A percentile compares a stretch with the other conserved stretches of the same genome.
Conservation (phyloP, 2,888 invertebrate genomes). For the Artemia sinica region DNA sequence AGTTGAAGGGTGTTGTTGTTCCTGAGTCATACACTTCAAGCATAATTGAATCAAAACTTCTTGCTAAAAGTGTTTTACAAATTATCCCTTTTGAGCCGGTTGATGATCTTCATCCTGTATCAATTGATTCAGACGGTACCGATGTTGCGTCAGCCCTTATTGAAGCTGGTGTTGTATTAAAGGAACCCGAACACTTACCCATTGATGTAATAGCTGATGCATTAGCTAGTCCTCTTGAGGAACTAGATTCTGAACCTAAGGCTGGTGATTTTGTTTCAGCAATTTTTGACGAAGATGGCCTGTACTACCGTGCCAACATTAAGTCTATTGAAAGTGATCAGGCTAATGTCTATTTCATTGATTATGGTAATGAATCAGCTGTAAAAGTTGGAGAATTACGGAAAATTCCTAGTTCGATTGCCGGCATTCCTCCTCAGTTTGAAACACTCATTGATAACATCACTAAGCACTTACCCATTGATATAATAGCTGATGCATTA, state of each 20-base stretch:
- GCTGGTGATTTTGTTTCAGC: slow-evolving; percentile 14
- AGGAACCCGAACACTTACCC: slow-evolving; percentile 7
- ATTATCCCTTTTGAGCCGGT: neutral
- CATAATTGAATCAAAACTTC: neutral
- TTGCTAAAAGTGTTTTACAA: neutral
- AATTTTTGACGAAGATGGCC: slow-evolving; percentile 18
- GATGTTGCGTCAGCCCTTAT: slow-evolving; percentile 4
- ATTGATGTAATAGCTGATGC: neutral
- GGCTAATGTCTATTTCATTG: slow-evolving; percentile 15
- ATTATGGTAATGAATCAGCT: slow-evolving; percentile 16
- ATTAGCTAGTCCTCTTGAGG: neutral
- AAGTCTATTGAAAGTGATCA: neutral
- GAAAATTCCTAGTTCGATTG: neutral
- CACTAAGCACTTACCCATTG: neutral
- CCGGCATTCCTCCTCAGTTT: slow-evolving; percentile 15
- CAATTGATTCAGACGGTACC: neutral
- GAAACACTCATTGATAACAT: neutral
- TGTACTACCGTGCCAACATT: slow-evolving; percentile 18
- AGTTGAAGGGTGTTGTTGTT: neutral
- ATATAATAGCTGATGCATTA: neutral
- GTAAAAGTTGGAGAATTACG: slow-evolving; percentile 5
- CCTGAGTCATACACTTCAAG: neutral
- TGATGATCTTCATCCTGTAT: neutral
- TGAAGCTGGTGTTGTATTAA: neutral
- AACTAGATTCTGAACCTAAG: neutral